These are phyloP conservation scores for Crioceris asparagi DNA, from an alignment of 2,888 invertebrate species.

Conservation along the genomic window DNA sequence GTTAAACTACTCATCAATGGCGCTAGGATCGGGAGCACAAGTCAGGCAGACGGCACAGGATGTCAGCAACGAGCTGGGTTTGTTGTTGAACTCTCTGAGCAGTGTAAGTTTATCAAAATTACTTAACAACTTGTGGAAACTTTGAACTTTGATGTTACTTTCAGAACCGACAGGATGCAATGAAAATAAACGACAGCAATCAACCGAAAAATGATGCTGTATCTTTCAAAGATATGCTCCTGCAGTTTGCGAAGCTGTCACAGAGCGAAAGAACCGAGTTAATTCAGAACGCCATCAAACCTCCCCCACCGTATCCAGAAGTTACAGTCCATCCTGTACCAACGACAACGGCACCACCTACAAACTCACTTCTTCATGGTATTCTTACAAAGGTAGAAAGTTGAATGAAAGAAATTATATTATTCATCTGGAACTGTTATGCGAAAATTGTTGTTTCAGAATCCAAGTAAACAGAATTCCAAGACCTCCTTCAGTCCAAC, in stretches of 20 bases:
- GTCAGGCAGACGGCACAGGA: slow-evolving; percentile 32
- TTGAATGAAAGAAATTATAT: too few relatives aligned
- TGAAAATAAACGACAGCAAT: slow-evolving; percentile 43
- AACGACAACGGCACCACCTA: slow-evolving; percentile 35
- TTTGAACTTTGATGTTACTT: too few relatives aligned
- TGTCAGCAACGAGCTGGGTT: slow-evolving; percentile 30
- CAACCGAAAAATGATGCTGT: slow-evolving; percentile 32
- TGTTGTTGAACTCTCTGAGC: slow-evolving; percentile 31
- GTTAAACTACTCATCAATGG: slow-evolving; percentile 35
- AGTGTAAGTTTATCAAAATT: slow-evolving; percentile 25
- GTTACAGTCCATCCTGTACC: slow-evolving; percentile 67
- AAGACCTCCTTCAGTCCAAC: slow-evolving; percentile 67
- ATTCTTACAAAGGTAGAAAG: slow-evolving; percentile 58
- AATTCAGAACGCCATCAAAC: slow-evolving; percentile 35
- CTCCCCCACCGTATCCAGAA: slow-evolving; percentile 64
- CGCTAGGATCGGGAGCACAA: slow-evolving; percentile 39
- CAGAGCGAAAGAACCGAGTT: slow-evolving; percentile 40
- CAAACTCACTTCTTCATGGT: slow-evolving; percentile 61
- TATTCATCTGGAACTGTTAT: not conserved
- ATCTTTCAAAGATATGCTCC: slow-evolving; percentile 62
- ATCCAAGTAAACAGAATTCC: slow-evolving; percentile 29
- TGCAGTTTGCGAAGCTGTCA: slow-evolving; percentile 59
- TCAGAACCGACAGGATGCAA: slow-evolving; percentile 31
- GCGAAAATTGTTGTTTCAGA: slow-evolving; percentile 26
- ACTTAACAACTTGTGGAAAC: not conserved